Conservation (phyloP, 1,140 invertebrate genomes). For the Hermatobates lingyangjiaoensis region DNA sequence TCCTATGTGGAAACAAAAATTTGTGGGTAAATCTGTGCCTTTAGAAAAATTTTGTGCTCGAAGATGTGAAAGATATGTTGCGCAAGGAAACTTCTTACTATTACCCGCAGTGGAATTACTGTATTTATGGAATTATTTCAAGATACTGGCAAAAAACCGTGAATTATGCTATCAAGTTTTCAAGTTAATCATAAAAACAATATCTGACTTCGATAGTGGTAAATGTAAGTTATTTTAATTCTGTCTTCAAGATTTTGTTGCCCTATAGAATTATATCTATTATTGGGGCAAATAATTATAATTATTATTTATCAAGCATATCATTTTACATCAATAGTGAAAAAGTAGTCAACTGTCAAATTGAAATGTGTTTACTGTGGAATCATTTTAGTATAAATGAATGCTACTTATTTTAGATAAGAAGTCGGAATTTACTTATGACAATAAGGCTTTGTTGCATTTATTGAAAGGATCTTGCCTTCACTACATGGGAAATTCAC, state of each 20-base stretch:
- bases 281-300: neutral
- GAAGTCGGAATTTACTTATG: constrained; percentile 22
- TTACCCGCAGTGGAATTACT: constrained; percentile 75
- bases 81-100: constrained; percentile 49
- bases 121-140: constrained; percentile 88
- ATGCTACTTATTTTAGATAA: constrained; percentile 6
- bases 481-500: constrained; percentile 44
- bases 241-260: neutral
- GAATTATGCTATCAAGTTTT: constrained; percentile 47
- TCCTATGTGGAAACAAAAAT: constrained; percentile 64
- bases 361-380: neutral
- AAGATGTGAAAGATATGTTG: constrained; percentile 58
- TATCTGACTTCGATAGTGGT: constrained; percentile 24
- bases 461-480: constrained; percentile 70
- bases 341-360: neutral
- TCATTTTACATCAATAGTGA: neutral
- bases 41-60: constrained; percentile 89
- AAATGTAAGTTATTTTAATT: constrained; percentile 8
- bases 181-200: constrained; percentile 45
- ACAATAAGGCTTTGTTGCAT: constrained; percentile 58
- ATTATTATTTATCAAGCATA: neutral
- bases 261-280: neutral
- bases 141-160: constrained; percentile 53
- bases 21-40: constrained; percentile 88
- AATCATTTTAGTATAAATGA: neutral